Evolutionary conservation across 2,888 invertebrate genomes (phyloP), one percentile per base, ranked within the genome.

Genomic region (Epinotia bilunana): DNA sequence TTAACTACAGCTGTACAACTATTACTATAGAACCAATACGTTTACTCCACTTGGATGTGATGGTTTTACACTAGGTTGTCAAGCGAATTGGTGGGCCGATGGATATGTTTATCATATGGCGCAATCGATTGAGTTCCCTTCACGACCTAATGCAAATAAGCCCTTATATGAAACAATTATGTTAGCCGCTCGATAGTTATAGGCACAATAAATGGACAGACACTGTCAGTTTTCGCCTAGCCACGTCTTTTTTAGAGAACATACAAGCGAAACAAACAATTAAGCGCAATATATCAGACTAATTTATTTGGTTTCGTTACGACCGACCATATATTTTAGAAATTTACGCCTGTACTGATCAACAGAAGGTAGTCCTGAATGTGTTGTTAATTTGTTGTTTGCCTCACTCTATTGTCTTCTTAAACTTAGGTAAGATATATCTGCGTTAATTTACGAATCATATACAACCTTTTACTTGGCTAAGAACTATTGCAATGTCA

Each of bases 181-280:
- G 53, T n/a, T 53, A n/a, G n/a, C 16, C 53, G 53, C 16, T 53
- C n/a, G 53, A 53, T 53, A 53, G 16, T 49, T 16, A 49, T n/a
- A 53, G n/a, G n/a, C 53, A 53, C 53, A 53, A 53, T n/a, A 53
- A 16, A 49, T 49, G 53, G n/a, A 53, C 49, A 49, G 53, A 53
- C n/a, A 53, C n/a, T n/a, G 53, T 6, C 53, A 53, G n/a, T n/a
- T 53, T 53, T 53, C 6, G n/a, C 49, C 49, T 5, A 5, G 53
- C 53, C n/a, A 16, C 5, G 53, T 7, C 39, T 7, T 9, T 39
- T 39, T 39, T 9, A 7, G 39, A 39, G 39, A 9, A 9, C 0
- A 53, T 53, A 12, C 3, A 46, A 46, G 46, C 46, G 13, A 46
- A 12, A 46, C 46, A 46, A 46, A 46, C 4, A 12, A 28, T 28